Conservation (phyloP, 2,888 invertebrate species). For the Sipha maydis region DNA sequence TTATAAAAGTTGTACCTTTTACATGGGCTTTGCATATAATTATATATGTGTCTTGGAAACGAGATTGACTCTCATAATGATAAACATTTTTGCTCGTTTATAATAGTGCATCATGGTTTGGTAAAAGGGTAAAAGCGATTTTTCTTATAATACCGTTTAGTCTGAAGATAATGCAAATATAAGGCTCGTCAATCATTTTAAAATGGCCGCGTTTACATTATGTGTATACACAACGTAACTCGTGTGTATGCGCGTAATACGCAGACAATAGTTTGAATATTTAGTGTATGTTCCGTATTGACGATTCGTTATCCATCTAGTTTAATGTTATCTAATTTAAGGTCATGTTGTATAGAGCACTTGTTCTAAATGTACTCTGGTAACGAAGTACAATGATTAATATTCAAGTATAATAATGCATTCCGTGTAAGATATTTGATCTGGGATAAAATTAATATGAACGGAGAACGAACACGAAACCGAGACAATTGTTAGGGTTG, state of each 20-base stretch:
- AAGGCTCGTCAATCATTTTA: not conserved
- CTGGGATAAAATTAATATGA: not conserved
- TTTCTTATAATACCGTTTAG: not conserved
- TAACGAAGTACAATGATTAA: conserved; percentile 4
- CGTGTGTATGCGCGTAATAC: not conserved
- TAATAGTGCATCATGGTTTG: not conserved
- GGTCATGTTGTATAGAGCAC: not conserved
- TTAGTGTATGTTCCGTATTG: not conserved
- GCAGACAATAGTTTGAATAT: not conserved
- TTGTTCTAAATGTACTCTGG: not conserved
- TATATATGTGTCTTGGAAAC: not conserved
- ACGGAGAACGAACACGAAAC: not conserved
- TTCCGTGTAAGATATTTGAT: not conserved
- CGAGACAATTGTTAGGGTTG: conserved; percentile 15
- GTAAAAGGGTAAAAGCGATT: not conserved
- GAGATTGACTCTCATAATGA: not conserved
- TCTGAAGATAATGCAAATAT: not conserved
- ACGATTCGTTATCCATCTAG: not conserved
- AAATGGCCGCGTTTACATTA: not conserved
- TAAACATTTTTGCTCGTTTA: not conserved
- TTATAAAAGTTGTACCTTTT: conserved; percentile 1
- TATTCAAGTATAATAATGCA: not conserved
- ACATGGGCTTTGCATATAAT: not conserved
- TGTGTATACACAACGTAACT: not conserved
- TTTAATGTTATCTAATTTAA: not conserved